These are phyloP conservation scores for Melieria crassipennis DNA, from an alignment of 2,888 invertebrate genomes.

Conservation along the genomic window DNA sequence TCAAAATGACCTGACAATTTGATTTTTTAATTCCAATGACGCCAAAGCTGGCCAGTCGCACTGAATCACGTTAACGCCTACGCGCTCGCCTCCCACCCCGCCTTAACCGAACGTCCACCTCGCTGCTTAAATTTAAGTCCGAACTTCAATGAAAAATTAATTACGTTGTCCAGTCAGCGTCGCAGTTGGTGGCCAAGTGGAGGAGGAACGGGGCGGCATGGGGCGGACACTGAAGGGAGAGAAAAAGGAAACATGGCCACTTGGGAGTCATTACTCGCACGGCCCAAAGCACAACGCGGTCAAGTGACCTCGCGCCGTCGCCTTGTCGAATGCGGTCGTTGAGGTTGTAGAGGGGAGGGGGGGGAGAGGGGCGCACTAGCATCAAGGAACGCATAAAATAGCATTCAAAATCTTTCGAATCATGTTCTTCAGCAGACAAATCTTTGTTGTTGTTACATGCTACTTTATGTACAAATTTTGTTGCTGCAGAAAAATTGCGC, in stretches of 20 bases:
- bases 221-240: too few species aligned
- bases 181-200: not conserved
- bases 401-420: not conserved
- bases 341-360: too few species aligned
- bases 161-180: constrained; percentile 7
- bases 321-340: too few species aligned
- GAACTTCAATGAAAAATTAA: constrained; percentile 11
- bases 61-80: too few species aligned
- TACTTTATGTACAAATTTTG: not conserved
- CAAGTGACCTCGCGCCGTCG: too few species aligned
- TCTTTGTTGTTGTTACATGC: not conserved
- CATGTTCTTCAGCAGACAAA: not conserved
- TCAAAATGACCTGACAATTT: constrained; percentile 61
- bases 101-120: not conserved
- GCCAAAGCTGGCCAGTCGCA: not conserved
- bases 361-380: too few species aligned
- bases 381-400: too few species aligned
- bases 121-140: not conserved
- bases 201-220: too few species aligned
- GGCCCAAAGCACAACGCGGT: too few species aligned
- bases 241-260: too few species aligned
- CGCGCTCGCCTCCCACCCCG: not conserved
- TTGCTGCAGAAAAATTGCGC: not conserved
- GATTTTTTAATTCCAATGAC: constrained; percentile 37
- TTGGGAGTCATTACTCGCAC: too few species aligned